Evolutionary conservation across 2,888 invertebrate species (phyloP).

Genomic region (Parnassius apollo): DNA sequence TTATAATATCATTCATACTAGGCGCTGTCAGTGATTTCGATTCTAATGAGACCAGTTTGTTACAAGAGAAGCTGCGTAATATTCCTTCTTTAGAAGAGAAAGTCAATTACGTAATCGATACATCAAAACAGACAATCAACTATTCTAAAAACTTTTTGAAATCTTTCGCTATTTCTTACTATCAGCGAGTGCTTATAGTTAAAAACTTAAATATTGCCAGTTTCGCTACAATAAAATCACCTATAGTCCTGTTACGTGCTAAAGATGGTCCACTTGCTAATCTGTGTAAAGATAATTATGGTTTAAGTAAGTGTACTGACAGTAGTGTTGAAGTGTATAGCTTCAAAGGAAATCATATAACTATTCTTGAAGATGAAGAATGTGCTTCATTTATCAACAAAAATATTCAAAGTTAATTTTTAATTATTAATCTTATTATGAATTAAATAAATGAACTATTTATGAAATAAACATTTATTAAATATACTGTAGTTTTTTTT

Average conservation of each 20-base stretch:
- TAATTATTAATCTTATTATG: no score
- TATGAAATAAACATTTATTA: no score
- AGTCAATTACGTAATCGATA: not conserved
- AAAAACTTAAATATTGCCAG: not conserved
- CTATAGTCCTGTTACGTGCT: not conserved
- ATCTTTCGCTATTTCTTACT: not conserved
- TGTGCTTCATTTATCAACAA: not conserved
- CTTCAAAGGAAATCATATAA: not conserved
- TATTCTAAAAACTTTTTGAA: constrained; percentile 1
- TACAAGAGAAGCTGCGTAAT: not conserved
- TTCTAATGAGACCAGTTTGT: not conserved
- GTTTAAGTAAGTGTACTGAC: not conserved
- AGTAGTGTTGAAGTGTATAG: not conserved
- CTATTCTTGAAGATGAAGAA: not conserved
- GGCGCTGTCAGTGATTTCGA: not conserved
- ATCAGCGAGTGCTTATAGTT: not conserved
- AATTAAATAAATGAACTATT: no score
- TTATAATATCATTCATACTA: not conserved
- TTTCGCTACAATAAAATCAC: not conserved
- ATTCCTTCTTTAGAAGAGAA: not conserved
- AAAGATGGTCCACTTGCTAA: not conserved
- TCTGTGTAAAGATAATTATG: not conserved
- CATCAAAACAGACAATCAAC: not conserved
- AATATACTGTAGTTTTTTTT: no score
- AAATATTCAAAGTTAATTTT: not conserved